Evolutionary conservation across 2,888 invertebrate genomes (phyloP), one percentile per base, ranked within the genome.

Genomic region (Nomada ferruginata): DNA sequence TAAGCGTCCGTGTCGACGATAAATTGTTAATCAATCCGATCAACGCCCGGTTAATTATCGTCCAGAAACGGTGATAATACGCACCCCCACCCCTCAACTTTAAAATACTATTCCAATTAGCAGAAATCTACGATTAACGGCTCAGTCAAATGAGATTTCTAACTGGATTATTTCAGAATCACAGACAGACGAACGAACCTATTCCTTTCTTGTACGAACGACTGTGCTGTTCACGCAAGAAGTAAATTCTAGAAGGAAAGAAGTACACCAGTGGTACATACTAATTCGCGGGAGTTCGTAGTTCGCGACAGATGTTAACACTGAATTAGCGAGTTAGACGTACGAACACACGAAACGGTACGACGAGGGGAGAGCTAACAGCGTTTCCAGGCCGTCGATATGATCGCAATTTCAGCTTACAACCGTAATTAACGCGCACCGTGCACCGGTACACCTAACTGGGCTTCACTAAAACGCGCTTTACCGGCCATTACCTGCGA

Each of bases 381-480:
- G 68, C 84, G 80, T 82, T 71, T 61, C 83, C 74, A 61, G 72
- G 69, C 68, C 79, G 83, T 88, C 88, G 87, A 87, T 87, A 88
- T 85, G 81, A 87, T 87, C 87, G 86, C 84, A 88, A 87, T 87
- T 87, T 87, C 88, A 86, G 88, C 86, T 87, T 86, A 87, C 85
- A 86, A 77, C 86, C 78, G 86, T 87, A 87, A 87, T 87, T 87
- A 87, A 87, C 87, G 85, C 85, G 79, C n/a, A 73, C 79, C 76
- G 77, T 71, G 81, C 77, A 44, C 65, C 78, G 66, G 68, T 66
- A 80, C 68, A 76, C 80, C 76, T 63, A 83, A 87, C 81, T 70
- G 74, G 79, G 20, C 82, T 85, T 70, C 66, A 68, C 80, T 83
- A 78, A 87, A 87, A 87, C 63, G 77, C 76, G 84, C 87, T 85